These are phyloP conservation scores for Brienomyrus longianalis DNA, from an alignment of 2,113 vertebrate species.

Conservation along the genomic window DNA sequence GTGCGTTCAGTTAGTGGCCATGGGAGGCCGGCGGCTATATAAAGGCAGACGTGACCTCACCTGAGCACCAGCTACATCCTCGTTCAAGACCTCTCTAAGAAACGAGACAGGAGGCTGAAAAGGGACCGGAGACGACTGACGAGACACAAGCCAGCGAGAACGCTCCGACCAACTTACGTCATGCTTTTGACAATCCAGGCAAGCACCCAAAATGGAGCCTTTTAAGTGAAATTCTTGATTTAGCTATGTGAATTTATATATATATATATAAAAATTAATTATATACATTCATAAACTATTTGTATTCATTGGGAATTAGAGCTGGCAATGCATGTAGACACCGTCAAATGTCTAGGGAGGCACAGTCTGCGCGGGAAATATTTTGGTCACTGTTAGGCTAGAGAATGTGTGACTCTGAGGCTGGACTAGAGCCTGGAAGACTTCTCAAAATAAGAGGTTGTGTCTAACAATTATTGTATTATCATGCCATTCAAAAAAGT, in stretches of 20 bases:
- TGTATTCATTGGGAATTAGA: neutral
- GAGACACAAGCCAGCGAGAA: neutral
- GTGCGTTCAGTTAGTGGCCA: slow-evolving; percentile 6
- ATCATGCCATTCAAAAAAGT: neutral
- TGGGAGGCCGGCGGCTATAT: slow-evolving; percentile 40
- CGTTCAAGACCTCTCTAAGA: neutral
- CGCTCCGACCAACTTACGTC: neutral
- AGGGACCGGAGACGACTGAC: neutral
- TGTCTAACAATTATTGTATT: neutral
- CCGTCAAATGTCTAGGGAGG: neutral
- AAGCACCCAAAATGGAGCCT: slow-evolving; percentile 1
- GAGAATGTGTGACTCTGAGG: neutral
- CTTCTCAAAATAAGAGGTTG: neutral
- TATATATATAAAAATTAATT: no score
- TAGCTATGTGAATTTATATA: neutral
- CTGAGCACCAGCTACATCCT: slow-evolving; percentile 33
- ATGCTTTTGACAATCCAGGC: slow-evolving; percentile 57
- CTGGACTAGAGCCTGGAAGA: neutral
- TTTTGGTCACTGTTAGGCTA: neutral
- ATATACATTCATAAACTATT: neutral
- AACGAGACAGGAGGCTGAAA: neutral
- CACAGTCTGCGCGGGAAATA: neutral
- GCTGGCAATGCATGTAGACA: neutral
- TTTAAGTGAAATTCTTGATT: neutral
- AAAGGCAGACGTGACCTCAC: slow-evolving; percentile 31